Base-by-base conservation (phyloP, 2,888 invertebrate genomes). In the Heliconius sara region DNA sequence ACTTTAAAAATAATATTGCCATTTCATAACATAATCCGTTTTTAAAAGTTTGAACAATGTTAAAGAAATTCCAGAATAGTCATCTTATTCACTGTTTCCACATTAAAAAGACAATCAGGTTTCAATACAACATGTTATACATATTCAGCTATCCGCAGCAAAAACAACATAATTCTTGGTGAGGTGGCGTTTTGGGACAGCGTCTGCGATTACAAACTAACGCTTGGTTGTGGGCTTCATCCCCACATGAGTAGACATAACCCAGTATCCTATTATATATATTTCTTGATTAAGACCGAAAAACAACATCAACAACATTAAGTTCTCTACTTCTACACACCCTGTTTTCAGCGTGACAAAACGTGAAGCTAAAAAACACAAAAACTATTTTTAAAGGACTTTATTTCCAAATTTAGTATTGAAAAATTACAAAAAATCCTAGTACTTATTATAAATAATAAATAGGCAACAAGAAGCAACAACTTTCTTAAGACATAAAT, bases 401-500 rank as follows among this genome's bases (percentile, higher is more conserved):
- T 60, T n/a, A 3, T 60, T n/a, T n/a, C n/a, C 1, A 30, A 27
- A 27, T 27, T 27, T 16, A 65, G 13, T 13, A 65, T 27, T 10
- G 27, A 65, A 4, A 13, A 39, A 39, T 22, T 16, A 67, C 22
- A 67, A 25, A 63, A 57, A 9, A n/a, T 57, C 10, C 1, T 68
- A 39, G 4, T 67, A 30, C 7, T 2, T 39, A 68, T n/a, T 13
- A 16, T 70, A 3, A 70, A 68, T 68, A 39, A 43, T 43, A 70
- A 70, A 70, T 43, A 70, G 43, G 7, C 70, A 43, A 5, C 25
- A 47, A 43, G 43, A 70, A 47, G 25, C 16, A 70, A 70, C 43
- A 70, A 43, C 47, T 70, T 70, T 47, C 43, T 70, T 70, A 70
- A 47, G 3, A 70, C 60, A 79, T 68, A 81, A 79, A 78, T 65